These are phyloP conservation scores for Catonia carolina DNA, from an alignment of 2,888 invertebrate species.

Conservation along the genomic window DNA sequence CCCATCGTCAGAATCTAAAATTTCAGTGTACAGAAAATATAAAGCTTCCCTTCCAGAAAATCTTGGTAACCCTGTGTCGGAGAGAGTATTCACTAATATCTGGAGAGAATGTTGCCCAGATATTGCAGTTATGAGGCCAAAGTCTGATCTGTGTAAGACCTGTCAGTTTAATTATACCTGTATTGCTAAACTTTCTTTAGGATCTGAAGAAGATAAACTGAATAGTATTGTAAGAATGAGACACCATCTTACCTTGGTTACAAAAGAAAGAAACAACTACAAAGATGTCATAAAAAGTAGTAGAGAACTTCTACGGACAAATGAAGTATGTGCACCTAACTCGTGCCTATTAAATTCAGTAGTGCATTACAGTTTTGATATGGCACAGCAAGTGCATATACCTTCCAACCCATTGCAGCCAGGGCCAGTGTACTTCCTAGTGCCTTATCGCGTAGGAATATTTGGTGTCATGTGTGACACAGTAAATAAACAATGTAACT, in stretches of 20 bases:
- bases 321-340: background rate
- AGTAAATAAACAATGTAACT: constrained; percentile 19
- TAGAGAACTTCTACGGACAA: background rate
- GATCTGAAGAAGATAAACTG: constrained; percentile 8
- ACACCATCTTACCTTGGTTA: constrained; percentile 2
- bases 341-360: background rate
- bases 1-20: constrained; percentile 13
- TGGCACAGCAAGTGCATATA: constrained; percentile 27
- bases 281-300: constrained; percentile 5
- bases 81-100: too few relatives aligned
- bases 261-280: constrained; percentile 12
- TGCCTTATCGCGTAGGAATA: constrained; percentile 25
- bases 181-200: background rate
- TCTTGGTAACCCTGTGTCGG: too few relatives aligned
- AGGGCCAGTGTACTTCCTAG: constrained; percentile 25
- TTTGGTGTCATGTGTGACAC: constrained; percentile 27
- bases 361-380: constrained; percentile 26
- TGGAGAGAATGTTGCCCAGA: too few relatives aligned
- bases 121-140: constrained; percentile 19
- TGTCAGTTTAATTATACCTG: constrained; percentile 8
- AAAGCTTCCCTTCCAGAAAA: too few relatives aligned
- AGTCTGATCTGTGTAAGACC: constrained; percentile 2
- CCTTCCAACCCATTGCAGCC: constrained; percentile 26
- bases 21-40: too few relatives aligned
- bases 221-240: constrained; percentile 7